Conservation (phyloP, 2,888 invertebrate species). For the Campoletis raptor region DNA sequence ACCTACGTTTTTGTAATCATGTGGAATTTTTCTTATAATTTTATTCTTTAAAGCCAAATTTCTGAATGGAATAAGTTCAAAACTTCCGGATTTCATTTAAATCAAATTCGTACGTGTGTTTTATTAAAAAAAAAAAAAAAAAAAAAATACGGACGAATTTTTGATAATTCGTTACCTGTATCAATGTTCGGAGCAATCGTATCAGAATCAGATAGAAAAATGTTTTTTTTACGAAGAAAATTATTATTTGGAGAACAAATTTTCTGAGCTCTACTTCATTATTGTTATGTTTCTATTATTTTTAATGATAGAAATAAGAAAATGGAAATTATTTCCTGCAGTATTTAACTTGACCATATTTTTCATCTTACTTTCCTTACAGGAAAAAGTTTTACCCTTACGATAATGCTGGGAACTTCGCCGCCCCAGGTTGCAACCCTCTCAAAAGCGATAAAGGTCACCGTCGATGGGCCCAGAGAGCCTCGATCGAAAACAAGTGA, state of each 20-base stretch:
- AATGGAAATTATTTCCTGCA: background rate
- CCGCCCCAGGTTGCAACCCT: conserved; percentile 83
- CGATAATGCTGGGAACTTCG: conserved; percentile 84
- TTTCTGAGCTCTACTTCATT: background rate
- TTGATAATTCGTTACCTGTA: no score
- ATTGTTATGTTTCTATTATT: background rate
- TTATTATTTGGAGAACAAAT: background rate
- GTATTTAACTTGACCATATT: conserved; percentile 25
- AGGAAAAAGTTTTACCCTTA: conserved; percentile 84
- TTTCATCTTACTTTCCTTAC: conserved; percentile 64
- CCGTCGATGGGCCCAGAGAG: conserved; percentile 83
- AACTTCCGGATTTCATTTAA: no score
- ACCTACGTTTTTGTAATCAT: background rate
- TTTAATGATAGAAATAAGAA: background rate
- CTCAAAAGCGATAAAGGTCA: conserved; percentile 83
- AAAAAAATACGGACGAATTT: no score
- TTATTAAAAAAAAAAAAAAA: no score
- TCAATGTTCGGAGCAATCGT: no score
- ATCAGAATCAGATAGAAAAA: no score
- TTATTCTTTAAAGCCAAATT: background rate
- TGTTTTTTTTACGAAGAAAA: no score
- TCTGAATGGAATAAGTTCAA: no score
- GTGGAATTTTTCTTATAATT: background rate
- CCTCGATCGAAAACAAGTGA: conserved; percentile 83
- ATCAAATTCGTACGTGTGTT: no score